phyloP scores from a whole-genome alignment of 2,113 vertebrate species.

The Nothobranchius furzeri region DNA sequence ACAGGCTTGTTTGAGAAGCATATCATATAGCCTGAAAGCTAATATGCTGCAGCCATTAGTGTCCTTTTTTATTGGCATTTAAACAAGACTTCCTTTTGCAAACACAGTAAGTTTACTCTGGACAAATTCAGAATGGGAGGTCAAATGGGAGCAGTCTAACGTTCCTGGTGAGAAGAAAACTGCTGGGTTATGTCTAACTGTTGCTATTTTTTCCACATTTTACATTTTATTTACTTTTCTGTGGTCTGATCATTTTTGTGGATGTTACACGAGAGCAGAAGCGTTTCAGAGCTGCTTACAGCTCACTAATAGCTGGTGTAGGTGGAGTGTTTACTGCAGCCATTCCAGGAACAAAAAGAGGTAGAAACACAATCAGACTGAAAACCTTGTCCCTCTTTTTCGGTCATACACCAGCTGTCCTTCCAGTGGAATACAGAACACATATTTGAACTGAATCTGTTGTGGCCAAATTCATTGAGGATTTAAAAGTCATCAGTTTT shows the following conservation, averaged over 20 bases:
- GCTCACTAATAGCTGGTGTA: constrained; percentile 12
- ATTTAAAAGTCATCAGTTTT: no score
- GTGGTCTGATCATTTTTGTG: constrained; percentile 53
- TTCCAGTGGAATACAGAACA: constrained; percentile 35
- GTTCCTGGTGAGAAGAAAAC: background rate
- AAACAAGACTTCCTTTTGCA: background rate
- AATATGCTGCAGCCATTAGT: constrained; percentile 1
- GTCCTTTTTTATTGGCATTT: background rate
- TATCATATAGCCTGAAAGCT: constrained; percentile 34
- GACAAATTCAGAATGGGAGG: background rate
- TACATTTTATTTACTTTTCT: background rate
- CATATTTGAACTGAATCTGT: background rate
- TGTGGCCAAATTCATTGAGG: no score
- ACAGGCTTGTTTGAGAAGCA: constrained; percentile 19
- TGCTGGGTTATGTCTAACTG: no score
- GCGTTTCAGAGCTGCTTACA: constrained; percentile 21
- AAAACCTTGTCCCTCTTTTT: constrained; percentile 1
- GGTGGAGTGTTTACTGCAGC: constrained; percentile 24
- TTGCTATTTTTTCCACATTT: no score
- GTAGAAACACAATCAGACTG: constrained; percentile 22
- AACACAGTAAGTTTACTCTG: constrained; percentile 6
- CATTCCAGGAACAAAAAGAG: constrained; percentile 37
- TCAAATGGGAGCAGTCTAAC: background rate
- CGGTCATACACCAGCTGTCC: constrained; percentile 21
- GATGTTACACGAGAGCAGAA: background rate